Percentiles rank a stretch among this genome's conserved stretches.
These are phyloP conservation scores for Piscicola geometra DNA, from an alignment of 2,888 invertebrate species.

Conservation along the genomic window DNA sequence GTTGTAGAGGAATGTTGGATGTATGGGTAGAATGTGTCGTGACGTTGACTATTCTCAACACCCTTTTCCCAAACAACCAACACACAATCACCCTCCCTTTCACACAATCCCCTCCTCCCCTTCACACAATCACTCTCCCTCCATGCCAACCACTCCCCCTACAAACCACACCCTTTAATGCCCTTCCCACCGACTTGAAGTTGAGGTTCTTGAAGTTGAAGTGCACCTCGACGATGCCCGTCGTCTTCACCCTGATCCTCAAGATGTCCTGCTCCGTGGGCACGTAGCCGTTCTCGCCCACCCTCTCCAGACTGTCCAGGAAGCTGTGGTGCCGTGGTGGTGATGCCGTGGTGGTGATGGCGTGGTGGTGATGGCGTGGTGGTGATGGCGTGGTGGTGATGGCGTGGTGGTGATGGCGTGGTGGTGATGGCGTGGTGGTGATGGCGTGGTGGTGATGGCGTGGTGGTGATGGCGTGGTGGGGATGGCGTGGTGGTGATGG, in stretches of 20 bases:
- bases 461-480: neutral
- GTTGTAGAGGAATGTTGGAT: neutral
- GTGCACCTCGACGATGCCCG: constrained; percentile 99
- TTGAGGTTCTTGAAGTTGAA: constrained; percentile 99
- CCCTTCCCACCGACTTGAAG: constrained; percentile 89
- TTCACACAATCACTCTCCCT: neutral
- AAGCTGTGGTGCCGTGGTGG: constrained; percentile 14
- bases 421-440: too few species aligned
- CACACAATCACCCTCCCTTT: neutral
- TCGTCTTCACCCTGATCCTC: constrained; percentile 98
- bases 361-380: too few species aligned
- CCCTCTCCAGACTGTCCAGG: constrained; percentile 92
- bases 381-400: too few species aligned
- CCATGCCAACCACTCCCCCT: constrained; percentile 44
- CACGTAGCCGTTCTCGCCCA: constrained; percentile 97
- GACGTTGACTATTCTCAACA: constrained; percentile 1
- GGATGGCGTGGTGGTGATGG: neutral
- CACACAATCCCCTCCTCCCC: neutral
- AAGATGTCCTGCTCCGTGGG: constrained; percentile 99
- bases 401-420: too few species aligned
- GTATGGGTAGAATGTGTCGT: neutral
- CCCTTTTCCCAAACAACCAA: constrained; percentile 2
- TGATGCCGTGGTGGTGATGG: too few species aligned
- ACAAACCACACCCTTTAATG: constrained; percentile 50
- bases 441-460: neutral